phyloP scores from a whole-genome alignment of 2,888 invertebrate species.

The Amiota communis region DNA sequence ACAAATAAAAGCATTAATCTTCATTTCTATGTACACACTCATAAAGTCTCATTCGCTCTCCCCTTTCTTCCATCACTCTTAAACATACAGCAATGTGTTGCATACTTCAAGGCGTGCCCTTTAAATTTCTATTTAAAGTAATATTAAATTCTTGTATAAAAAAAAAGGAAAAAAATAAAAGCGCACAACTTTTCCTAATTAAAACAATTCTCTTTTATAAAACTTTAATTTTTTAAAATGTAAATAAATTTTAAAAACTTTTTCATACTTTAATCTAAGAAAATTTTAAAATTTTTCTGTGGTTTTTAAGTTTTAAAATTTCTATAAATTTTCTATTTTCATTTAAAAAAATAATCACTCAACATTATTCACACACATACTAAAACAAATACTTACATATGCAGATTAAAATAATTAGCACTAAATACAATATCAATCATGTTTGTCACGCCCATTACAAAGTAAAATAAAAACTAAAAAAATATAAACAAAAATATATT shows the following conservation, averaged over 20 bases:
- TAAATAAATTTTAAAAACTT: not conserved
- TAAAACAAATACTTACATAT: too few species aligned
- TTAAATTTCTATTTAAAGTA: slow-evolving; percentile 26
- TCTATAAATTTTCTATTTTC: slow-evolving; percentile 48
- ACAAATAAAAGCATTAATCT: not conserved
- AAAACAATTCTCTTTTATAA: not conserved
- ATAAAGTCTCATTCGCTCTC: not conserved
- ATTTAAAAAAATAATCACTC: slow-evolving; percentile 39
- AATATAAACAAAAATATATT: not conserved
- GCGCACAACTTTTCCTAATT: not conserved
- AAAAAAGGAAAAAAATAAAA: slow-evolving; percentile 17
- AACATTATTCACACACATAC: slow-evolving; percentile 10
- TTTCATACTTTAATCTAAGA: not conserved
- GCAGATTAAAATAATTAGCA: not conserved
- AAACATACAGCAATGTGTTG: not conserved
- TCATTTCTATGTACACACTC: not conserved
- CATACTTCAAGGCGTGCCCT: slow-evolving; percentile 1
- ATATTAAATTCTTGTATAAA: slow-evolving; percentile 2
- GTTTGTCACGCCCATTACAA: slow-evolving; percentile 48
- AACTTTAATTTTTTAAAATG: not conserved
- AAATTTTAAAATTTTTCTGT: not conserved
- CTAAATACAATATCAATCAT: not conserved
- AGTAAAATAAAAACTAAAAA: slow-evolving; percentile 21
- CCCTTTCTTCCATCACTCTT: not conserved
- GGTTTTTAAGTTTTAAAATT: not conserved